These are phyloP conservation scores for Microctenopoma lineatum DNA, from an alignment of 2,797 vertebrate genomes.

Conservation along the genomic window DNA sequence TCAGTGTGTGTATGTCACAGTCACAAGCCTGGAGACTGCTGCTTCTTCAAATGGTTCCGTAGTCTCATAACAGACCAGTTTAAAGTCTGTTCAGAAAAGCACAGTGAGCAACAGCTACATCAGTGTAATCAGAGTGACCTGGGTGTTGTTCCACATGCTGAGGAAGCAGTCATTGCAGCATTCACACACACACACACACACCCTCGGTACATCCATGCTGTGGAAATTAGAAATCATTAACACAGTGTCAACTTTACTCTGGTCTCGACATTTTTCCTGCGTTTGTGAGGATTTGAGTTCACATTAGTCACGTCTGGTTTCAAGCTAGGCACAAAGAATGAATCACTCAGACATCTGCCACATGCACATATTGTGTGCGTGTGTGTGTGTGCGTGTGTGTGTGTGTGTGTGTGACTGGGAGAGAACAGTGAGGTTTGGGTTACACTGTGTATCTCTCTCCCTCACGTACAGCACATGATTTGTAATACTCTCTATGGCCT, in stretches of 20 bases:
- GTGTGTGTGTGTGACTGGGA: neutral
- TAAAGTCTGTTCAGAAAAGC: conserved; percentile 21
- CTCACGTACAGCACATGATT: conserved; percentile 40
- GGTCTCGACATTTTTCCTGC: neutral
- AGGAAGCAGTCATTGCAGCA: conserved; percentile 29
- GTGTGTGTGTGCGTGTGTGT: neutral
- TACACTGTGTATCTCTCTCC: conserved; percentile 17
- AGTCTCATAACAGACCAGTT: too few species aligned
- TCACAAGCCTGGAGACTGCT: too few species aligned
- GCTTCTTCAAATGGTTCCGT: too few species aligned
- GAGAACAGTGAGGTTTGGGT: conserved; percentile 13
- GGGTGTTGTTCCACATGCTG: neutral
- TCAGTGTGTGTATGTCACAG: too few species aligned
- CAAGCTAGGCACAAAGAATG: neutral
- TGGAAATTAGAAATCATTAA: neutral
- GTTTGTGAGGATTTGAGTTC: neutral
- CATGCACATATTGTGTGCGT: neutral
- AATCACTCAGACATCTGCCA: neutral
- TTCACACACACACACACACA: too few species aligned
- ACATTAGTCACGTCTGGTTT: neutral
- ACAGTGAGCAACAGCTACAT: neutral
- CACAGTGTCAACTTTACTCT: neutral
- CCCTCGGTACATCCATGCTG: neutral
- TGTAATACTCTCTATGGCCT: conserved; percentile 42
- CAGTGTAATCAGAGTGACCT: neutral